A percentile compares a stretch with the other conserved stretches of the same genome.
phyloP scores from a whole-genome alignment of 2,888 invertebrate genomes.

The Philereme vetulata region DNA sequence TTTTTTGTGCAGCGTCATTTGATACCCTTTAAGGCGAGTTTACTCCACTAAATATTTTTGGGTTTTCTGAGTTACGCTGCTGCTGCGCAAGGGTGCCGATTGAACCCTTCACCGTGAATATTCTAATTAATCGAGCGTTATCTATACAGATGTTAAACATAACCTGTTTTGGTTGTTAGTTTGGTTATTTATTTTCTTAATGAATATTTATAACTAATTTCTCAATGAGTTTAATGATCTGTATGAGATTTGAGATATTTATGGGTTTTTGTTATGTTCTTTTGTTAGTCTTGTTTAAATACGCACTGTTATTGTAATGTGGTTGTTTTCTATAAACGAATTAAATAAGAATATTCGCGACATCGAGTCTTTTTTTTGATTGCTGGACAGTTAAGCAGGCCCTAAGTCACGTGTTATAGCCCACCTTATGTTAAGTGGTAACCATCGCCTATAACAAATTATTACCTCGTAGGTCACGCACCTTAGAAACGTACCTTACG shows the following conservation, averaged over 20 bases:
- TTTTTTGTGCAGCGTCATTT: slow-evolving; percentile 43
- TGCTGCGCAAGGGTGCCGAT: slow-evolving; percentile 24
- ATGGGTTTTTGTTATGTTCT: slow-evolving; percentile 5
- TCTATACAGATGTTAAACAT: slow-evolving; percentile 32
- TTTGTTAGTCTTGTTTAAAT: slow-evolving; percentile 7
- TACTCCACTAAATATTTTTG: slow-evolving; percentile 43
- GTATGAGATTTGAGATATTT: slow-evolving; percentile 10
- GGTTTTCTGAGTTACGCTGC: slow-evolving; percentile 27
- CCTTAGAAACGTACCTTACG: no score
- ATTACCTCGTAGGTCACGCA: no score
- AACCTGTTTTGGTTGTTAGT: slow-evolving; percentile 22
- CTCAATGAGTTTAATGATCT: slow-evolving; percentile 20
- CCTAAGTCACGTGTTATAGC: no score
- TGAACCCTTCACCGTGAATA: slow-evolving; percentile 32
- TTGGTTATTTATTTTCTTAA: slow-evolving; percentile 12
- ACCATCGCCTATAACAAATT: no score
- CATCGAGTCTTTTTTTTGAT: no score
- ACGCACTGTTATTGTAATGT: slow-evolving; percentile 7
- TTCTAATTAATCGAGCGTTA: slow-evolving; percentile 36
- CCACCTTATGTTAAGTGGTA: no score
- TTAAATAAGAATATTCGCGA: no score
- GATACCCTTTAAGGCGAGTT: slow-evolving; percentile 39
- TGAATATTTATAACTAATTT: slow-evolving; percentile 18
- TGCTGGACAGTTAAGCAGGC: no score
- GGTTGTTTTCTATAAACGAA: slow-evolving; percentile 8